Percentiles rank a stretch among this genome's conserved stretches.
Evolutionary conservation across 2,113 vertebrate species (phyloP).

Genomic region (Hemiscyllium ocellatum): DNA sequence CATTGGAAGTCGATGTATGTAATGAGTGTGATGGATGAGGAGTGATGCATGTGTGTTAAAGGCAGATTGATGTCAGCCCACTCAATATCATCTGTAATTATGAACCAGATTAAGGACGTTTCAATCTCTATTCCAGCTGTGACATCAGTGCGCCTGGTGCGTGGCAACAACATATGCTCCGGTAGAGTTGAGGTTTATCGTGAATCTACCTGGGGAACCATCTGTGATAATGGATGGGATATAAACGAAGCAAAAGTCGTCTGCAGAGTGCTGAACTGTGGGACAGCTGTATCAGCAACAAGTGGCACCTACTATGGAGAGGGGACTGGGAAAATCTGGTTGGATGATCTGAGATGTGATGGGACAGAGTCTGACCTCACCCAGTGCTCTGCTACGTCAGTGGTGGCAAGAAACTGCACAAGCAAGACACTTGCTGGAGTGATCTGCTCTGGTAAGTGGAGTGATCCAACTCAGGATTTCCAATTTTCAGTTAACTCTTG

Average conservation of each 20-base stretch:
- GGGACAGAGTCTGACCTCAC: not conserved
- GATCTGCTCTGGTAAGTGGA: not conserved
- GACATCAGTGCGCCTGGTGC: not conserved
- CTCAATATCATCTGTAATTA: too few species aligned
- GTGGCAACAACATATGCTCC: not conserved
- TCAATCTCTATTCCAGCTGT: not conserved
- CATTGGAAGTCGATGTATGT: too few species aligned
- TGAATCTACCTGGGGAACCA: not conserved
- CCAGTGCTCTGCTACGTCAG: not conserved
- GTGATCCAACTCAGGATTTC: not conserved
- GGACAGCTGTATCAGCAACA: constrained; percentile 5
- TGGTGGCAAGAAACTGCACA: not conserved
- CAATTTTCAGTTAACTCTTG: not conserved
- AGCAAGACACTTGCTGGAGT: not conserved
- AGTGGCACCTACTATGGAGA: constrained; percentile 42
- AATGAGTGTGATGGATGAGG: too few species aligned
- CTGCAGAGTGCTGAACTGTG: constrained; percentile 12
- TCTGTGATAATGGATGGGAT: not conserved
- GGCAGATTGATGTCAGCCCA: not conserved
- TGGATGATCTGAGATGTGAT: not conserved
- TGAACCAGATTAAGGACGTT: not conserved
- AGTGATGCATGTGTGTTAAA: too few species aligned
- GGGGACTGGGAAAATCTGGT: constrained; percentile 18
- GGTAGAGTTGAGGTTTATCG: not conserved
- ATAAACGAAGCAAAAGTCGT: not conserved